Percentiles rank a stretch among this genome's conserved stretches.
Evolutionary conservation across 2,888 invertebrate genomes (phyloP).

Genomic region (Steromphala cineraria): DNA sequence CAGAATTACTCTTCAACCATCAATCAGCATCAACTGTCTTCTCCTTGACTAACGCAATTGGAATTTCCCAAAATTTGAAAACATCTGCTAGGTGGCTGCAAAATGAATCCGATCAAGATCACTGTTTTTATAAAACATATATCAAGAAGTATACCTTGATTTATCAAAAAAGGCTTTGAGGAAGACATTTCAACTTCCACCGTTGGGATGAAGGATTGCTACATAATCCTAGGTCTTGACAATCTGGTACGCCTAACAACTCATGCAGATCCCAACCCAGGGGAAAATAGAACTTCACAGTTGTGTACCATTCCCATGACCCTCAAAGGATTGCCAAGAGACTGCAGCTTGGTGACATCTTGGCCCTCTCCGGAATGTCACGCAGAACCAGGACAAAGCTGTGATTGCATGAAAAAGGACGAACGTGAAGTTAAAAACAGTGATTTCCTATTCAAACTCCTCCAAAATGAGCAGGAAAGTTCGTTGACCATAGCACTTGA

Average conservation of each 20-base stretch:
- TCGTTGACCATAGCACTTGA: not conserved
- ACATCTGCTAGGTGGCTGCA: not conserved
- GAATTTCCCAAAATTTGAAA: not conserved
- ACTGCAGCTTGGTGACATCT: not conserved
- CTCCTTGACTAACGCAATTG: not conserved
- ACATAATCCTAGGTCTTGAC: constrained; percentile 4
- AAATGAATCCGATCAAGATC: not conserved
- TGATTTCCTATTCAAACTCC: not conserved
- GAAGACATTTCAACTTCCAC: not conserved
- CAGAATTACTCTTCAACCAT: not conserved
- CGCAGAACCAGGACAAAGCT: not conserved
- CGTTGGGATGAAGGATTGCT: not conserved
- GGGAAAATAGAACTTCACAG: not conserved
- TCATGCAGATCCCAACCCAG: constrained; percentile 12
- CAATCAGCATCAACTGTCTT: not conserved
- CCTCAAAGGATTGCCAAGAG: constrained; percentile 12
- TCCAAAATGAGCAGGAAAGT: not conserved
- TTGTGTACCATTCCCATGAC: constrained; percentile 16
- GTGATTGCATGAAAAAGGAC: not conserved
- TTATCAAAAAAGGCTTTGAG: not conserved
- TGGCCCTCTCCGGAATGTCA: not conserved
- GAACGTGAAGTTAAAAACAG: not conserved
- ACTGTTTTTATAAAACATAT: not conserved
- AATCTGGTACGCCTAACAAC: constrained; percentile 1
- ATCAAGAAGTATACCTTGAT: not conserved